Conservation (phyloP, 2,113 vertebrate species). For the Anser brachyrhynchus region DNA sequence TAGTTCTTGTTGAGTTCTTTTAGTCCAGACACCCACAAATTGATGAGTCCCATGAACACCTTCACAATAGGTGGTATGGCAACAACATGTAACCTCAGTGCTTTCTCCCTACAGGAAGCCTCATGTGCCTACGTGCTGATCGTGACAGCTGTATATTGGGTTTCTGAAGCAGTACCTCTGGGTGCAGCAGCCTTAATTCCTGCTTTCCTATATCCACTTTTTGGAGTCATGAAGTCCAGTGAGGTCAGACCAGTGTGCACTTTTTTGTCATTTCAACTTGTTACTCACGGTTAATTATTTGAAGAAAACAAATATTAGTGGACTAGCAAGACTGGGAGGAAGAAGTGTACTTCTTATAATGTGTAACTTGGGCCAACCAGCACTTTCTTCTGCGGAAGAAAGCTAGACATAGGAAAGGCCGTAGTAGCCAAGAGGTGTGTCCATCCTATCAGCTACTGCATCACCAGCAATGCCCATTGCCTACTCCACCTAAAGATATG, state of each 20-base stretch:
- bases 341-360: fast-evolving
- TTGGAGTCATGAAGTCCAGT: constrained; percentile 95
- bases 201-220: constrained; percentile 95
- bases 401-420: not conserved
- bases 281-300: not conserved
- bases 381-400: not conserved
- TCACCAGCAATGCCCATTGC: not conserved
- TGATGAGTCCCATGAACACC: fast-evolving
- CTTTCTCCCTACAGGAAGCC: constrained; percentile 82
- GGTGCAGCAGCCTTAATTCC: constrained; percentile 96
- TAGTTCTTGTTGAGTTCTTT: not conserved
- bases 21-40: not conserved
- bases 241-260: constrained; percentile 81
- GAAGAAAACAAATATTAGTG: not conserved
- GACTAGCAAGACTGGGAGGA: not conserved
- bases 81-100: not conserved
- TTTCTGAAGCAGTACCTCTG: constrained; percentile 93
- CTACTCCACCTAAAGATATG: not conserved
- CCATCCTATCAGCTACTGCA: not conserved
- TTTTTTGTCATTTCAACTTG: not conserved
- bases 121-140: constrained; percentile 94
- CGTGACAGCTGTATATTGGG: constrained; percentile 94
- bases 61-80: not conserved
- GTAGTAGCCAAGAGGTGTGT: not conserved
- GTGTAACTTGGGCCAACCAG: not conserved